Evolutionary conservation across 2,888 invertebrate species (phyloP), one percentile per base, ranked within the genome.

Genomic region (Acrobasis suavella): DNA sequence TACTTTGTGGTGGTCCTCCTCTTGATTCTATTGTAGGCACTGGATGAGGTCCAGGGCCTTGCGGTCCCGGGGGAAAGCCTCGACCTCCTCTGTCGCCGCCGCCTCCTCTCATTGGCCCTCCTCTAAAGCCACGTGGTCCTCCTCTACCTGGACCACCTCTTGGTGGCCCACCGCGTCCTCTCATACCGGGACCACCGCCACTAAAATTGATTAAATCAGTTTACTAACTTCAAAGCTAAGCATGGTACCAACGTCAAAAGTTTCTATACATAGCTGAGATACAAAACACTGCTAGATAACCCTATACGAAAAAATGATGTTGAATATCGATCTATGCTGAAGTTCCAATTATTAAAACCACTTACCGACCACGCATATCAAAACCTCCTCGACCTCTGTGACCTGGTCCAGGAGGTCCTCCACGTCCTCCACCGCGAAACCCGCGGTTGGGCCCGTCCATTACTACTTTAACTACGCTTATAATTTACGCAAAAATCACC

Each of bases 321-420:
- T 8, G 14, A 14, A 10, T 12, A 42, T 42, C 9, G 12, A 14
- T n/a, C 12, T 12, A 10, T 46, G 14, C n/a, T 46, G 0, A n/a
- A 46, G 6, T 14, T 9, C 0, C 16, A 39, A 17, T 56, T 1
- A 39, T 15, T 17, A 7, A 46, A 56, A 7, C 32, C 32, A 62
- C 79, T 79, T 78, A 92, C 92, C 92, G 85, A 72, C 92, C 92
- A 62, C 91, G 83, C 91, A 91, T 91, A 50, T 92, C 91, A 67
- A 88, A 91, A 50, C 89, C 89, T 55, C 91, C 90, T 69, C 91
- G 78, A 54, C 91, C 91, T 77, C 91, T 79, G 64, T 73, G 73
- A 59, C 67, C 68, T n/a, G 65, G 74, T 3, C 91, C 89, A 49
- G 82, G 86, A 42, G 89, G 91, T 1, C 89, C 89, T 62, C 91